These are phyloP conservation scores for Druon quercuslanigerum DNA, from an alignment of 1,140 invertebrate genomes.

Conservation along the genomic window DNA sequence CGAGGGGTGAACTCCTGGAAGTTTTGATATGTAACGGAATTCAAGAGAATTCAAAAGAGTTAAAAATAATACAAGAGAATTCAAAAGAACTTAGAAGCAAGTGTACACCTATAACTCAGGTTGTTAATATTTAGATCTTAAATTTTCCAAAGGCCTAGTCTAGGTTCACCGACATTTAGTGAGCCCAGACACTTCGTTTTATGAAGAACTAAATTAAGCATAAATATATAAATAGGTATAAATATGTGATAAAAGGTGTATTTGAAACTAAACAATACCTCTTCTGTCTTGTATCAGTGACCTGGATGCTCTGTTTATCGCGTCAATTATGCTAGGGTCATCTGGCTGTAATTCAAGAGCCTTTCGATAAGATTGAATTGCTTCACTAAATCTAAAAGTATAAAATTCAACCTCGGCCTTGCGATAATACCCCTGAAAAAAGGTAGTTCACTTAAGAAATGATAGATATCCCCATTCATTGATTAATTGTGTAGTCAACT, in stretches of 20 bases:
- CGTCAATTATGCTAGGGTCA: conserved; percentile 81
- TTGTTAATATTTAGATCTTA: no score
- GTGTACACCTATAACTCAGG: no score
- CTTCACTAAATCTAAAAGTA: conserved; percentile 81
- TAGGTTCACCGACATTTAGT: no score
- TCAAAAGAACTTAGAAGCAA: no score
- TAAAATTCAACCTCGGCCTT: conserved; percentile 87
- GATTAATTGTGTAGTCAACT: background rate
- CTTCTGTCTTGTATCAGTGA: conserved; percentile 77
- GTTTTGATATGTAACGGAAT: no score
- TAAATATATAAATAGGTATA: no score
- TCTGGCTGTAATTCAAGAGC: conserved; percentile 82
- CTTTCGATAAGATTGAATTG: conserved; percentile 83
- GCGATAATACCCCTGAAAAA: conserved; percentile 85
- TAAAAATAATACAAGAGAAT: no score
- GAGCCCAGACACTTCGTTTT: no score
- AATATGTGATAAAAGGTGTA: conserved; percentile 15
- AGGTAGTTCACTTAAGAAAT: conserved; percentile 37
- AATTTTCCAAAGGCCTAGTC: no score
- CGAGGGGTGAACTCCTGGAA: no score
- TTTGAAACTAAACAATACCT: conserved; percentile 61
- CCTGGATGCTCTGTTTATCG: conserved; percentile 79
- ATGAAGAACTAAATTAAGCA: no score
- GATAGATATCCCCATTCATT: conserved; percentile 32
- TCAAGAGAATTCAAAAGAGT: no score